A percentile compares a stretch with the other conserved stretches of the same genome.
Evolutionary conservation across 2,888 invertebrate species (phyloP).

Genomic region (Erebia palarica): DNA sequence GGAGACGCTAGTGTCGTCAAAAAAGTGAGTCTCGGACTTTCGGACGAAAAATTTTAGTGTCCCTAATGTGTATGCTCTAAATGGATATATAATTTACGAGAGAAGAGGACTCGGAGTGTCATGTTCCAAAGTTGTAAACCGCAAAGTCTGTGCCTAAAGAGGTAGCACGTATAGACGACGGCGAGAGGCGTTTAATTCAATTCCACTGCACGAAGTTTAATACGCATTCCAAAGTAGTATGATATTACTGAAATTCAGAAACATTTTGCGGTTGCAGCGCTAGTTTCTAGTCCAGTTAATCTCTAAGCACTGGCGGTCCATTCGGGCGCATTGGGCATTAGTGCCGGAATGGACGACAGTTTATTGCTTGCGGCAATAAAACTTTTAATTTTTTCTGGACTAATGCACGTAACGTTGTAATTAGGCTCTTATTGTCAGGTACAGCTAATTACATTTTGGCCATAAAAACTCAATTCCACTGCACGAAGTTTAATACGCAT

Average conservation of each 20-base stretch:
- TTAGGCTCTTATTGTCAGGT: not conserved
- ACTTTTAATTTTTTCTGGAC: slow-evolving; percentile 27
- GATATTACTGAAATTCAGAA: slow-evolving; percentile 38
- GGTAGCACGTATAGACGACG: not conserved
- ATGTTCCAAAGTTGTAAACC: not conserved
- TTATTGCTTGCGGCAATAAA: slow-evolving; percentile 33
- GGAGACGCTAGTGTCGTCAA: too few species aligned
- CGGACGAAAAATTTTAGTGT: too few species aligned
- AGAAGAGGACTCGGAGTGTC: not conserved
- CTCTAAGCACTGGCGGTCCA: slow-evolving; percentile 39
- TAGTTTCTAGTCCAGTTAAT: slow-evolving; percentile 42
- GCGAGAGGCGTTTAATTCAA: slow-evolving; percentile 14
- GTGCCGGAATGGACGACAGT: too few species aligned
- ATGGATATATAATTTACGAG: not conserved
- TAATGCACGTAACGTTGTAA: not conserved
- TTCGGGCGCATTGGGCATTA: slow-evolving; percentile 40
- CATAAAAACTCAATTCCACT: slow-evolving; percentile 26
- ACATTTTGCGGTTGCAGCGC: slow-evolving; percentile 37
- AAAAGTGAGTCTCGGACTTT: too few species aligned
- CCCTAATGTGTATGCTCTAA: too few species aligned
- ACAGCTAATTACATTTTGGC: too few species aligned
- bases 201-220: slow-evolving; percentile 29
- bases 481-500: slow-evolving; percentile 31
- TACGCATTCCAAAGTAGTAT: slow-evolving; percentile 34
- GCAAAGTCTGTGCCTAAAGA: not conserved